These are phyloP conservation scores for Cydia splendana DNA, from an alignment of 1,140 invertebrate genomes.

Conservation along the genomic window DNA sequence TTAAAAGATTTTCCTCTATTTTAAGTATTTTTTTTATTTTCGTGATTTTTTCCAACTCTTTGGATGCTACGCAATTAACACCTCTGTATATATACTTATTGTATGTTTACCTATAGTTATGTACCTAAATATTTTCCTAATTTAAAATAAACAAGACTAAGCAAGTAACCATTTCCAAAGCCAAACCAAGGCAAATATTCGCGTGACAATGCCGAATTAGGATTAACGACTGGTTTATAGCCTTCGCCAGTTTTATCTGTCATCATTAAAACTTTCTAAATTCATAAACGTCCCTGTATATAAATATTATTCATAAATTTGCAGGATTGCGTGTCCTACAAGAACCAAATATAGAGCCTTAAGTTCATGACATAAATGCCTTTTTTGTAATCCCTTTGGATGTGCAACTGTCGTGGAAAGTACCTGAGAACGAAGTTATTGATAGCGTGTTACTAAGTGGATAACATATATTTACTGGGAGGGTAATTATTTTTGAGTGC, in stretches of 20 bases:
- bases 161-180: neutral
- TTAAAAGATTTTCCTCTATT: no score
- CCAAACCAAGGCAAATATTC: conserved; percentile 15
- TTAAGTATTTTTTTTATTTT: no score
- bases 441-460: conserved; percentile 13
- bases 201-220: conserved; percentile 27
- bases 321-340: conserved; percentile 51
- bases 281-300: conserved; percentile 60
- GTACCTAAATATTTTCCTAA: no score
- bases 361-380: neutral
- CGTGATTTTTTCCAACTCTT: no score
- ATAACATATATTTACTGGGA: no score
- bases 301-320: conserved; percentile 55
- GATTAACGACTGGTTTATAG: conserved; percentile 23
- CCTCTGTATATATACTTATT: no score
- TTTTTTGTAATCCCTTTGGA: conserved; percentile 8
- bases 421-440: conserved; percentile 13
- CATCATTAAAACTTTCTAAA: conserved; percentile 68
- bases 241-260: conserved; percentile 51
- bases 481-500: no score
- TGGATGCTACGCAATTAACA: no score
- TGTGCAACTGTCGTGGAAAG: conserved; percentile 2
- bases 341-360: neutral
- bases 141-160: neutral
- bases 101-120: no score